Conservation (phyloP, 1,140 invertebrate species). For the Diuraphis noxia region DNA sequence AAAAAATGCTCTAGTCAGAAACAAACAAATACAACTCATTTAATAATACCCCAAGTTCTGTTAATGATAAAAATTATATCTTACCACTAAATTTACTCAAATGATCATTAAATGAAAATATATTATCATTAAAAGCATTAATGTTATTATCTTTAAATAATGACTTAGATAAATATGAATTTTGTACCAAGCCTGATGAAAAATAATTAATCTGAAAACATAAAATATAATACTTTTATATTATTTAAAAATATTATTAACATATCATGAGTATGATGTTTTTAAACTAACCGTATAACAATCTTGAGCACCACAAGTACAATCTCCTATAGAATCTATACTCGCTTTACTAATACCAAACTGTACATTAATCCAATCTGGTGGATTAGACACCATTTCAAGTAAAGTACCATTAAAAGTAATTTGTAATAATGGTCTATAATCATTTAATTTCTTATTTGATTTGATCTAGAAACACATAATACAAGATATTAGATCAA, state of each 20-base stretch:
- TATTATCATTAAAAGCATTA: not conserved
- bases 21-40: too few relatives aligned
- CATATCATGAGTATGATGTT: not conserved
- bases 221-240: not conserved
- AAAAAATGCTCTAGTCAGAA: too few relatives aligned
- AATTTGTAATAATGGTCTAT: slow-evolving; percentile 55
- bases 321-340: slow-evolving; percentile 59
- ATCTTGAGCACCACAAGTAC: slow-evolving; percentile 57
- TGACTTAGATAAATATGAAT: slow-evolving; percentile 53
- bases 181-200: slow-evolving; percentile 34
- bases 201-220: slow-evolving; percentile 46
- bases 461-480: slow-evolving; percentile 56
- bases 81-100: slow-evolving; percentile 47
- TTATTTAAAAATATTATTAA: not conserved
- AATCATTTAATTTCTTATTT: slow-evolving; percentile 51
- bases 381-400: slow-evolving; percentile 59
- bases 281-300: slow-evolving; percentile 43
- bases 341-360: slow-evolving; percentile 60
- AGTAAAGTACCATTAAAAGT: slow-evolving; percentile 60
- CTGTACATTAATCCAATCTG: slow-evolving; percentile 61
- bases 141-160: slow-evolving; percentile 37
- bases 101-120: slow-evolving; percentile 49
- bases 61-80: not conserved
- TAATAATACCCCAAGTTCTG: too few relatives aligned
- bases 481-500: not conserved